Percentiles rank a stretch among this genome's conserved stretches.
These are phyloP conservation scores for Mantis religiosa DNA, from an alignment of 2,888 invertebrate species.

Conservation along the genomic window DNA sequence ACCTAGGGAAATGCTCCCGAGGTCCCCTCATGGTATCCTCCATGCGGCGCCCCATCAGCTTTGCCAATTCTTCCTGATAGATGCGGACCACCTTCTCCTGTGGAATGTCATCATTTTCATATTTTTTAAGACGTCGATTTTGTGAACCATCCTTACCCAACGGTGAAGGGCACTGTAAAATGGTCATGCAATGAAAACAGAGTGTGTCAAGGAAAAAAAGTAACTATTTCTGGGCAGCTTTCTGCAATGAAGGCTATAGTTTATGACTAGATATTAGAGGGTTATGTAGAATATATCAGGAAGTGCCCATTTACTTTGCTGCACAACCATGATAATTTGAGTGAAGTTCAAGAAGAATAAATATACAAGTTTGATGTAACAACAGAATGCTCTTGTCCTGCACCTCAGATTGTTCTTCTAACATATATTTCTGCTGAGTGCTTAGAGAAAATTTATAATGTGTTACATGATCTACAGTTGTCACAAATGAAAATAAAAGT, in stretches of 20 bases:
- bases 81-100: constrained; percentile 94
- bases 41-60: constrained; percentile 77
- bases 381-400: background rate
- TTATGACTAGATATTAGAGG: background rate
- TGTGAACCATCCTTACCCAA: constrained; percentile 68
- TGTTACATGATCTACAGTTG: too few relatives aligned
- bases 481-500: too few relatives aligned
- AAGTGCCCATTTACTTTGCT: background rate
- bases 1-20: constrained; percentile 77
- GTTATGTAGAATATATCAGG: background rate
- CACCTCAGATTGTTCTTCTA: background rate
- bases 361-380: background rate
- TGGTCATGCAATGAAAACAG: background rate
- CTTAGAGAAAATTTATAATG: background rate
- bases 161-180: constrained; percentile 68
- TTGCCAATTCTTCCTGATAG: constrained; percentile 91
- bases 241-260: background rate
- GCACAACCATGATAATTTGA: background rate
- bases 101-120: constrained; percentile 91
- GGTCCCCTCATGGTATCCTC: constrained; percentile 67
- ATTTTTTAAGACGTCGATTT: constrained; percentile 75
- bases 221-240: background rate
- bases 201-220: background rate
- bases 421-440: background rate
- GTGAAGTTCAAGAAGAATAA: background rate